Conservation (phyloP, 2,888 invertebrate genomes). For the Ditula angustiorana region DNA sequence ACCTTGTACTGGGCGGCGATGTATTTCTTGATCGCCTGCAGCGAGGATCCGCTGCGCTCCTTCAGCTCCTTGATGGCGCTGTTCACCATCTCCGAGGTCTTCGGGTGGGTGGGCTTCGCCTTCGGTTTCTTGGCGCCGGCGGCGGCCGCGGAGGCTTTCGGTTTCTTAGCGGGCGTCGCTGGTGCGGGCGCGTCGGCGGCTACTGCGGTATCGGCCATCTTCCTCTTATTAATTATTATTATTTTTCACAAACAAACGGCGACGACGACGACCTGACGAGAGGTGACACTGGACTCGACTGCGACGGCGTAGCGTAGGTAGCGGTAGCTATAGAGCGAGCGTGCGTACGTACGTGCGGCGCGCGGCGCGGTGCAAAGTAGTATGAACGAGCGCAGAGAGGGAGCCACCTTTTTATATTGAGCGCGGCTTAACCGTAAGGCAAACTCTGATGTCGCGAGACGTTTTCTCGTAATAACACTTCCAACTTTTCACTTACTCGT, state of each 20-base stretch:
- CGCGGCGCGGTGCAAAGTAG: slow-evolving; percentile 2
- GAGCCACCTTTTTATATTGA: slow-evolving; percentile 24
- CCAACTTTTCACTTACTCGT: slow-evolving; percentile 33
- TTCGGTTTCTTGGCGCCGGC: slow-evolving; percentile 55
- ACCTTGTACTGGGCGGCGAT: slow-evolving; percentile 85
- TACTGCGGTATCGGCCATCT: slow-evolving; percentile 34
- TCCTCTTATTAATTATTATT: slow-evolving; percentile 10
- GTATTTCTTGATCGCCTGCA: slow-evolving; percentile 87
- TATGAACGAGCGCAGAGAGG: neutral
- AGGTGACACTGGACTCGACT: neutral
- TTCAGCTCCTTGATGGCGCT: slow-evolving; percentile 81
- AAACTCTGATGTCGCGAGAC: slow-evolving; percentile 18
- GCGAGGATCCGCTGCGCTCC: slow-evolving; percentile 86
- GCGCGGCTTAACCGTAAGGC: slow-evolving; percentile 14
- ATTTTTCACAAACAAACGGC: slow-evolving; percentile 13
- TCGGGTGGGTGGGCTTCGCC: slow-evolving; percentile 62
- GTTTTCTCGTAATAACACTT: slow-evolving; percentile 34
- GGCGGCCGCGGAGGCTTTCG: slow-evolving; percentile 49
- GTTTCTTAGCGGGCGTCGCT: slow-evolving; percentile 57
- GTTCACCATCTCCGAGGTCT: slow-evolving; percentile 54
- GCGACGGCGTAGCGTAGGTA: neutral
- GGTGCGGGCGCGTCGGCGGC: slow-evolving; percentile 48
- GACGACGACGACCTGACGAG: no score
- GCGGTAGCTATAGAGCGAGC: neutral
- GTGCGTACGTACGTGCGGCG: neutral